phyloP scores from a whole-genome alignment of 2,888 invertebrate genomes.

The Gymnosoma rotundatum region DNA sequence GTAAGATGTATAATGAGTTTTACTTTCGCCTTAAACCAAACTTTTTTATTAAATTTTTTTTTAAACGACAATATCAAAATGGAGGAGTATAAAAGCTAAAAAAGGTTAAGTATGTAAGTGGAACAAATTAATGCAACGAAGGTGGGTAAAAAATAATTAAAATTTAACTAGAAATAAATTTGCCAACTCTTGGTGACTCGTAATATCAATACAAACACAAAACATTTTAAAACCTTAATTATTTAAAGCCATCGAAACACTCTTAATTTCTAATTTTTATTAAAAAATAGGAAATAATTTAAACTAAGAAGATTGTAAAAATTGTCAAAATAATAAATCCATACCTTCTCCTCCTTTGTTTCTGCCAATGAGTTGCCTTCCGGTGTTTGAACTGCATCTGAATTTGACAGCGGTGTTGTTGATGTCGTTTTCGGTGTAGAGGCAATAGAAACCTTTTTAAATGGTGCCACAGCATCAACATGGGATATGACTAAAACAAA shows the following conservation, averaged over 20 bases:
- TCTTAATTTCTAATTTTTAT: conserved; percentile 50
- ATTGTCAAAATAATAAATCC: background rate
- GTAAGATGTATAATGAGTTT: conserved; percentile 39
- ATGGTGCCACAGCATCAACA: conserved; percentile 83
- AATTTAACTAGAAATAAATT: background rate
- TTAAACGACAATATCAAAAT: background rate
- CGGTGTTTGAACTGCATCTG: conserved; percentile 28
- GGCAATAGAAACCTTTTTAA: conserved; percentile 84
- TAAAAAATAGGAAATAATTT: no score
- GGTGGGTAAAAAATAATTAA: conserved; percentile 15
- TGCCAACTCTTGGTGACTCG: background rate
- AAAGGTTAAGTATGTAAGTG: conserved; percentile 70
- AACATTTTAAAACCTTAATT: background rate
- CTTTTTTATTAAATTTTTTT: conserved; percentile 11
- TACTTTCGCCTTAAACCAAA: conserved; percentile 65
- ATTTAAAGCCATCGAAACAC: conserved; percentile 9
- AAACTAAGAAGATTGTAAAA: background rate
- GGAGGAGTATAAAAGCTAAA: conserved; percentile 34
- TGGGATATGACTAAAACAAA: conserved; percentile 83
- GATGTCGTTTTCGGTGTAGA: conserved; percentile 80
- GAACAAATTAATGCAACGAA: conserved; percentile 41
- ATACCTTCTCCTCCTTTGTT: conserved; percentile 74
- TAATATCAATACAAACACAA: background rate
- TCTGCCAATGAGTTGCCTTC: conserved; percentile 71
- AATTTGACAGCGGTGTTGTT: conserved; percentile 80